These are phyloP conservation scores for Leptinotarsa undecemlineata DNA, from an alignment of 1,140 invertebrate genomes.

Conservation along the genomic window DNA sequence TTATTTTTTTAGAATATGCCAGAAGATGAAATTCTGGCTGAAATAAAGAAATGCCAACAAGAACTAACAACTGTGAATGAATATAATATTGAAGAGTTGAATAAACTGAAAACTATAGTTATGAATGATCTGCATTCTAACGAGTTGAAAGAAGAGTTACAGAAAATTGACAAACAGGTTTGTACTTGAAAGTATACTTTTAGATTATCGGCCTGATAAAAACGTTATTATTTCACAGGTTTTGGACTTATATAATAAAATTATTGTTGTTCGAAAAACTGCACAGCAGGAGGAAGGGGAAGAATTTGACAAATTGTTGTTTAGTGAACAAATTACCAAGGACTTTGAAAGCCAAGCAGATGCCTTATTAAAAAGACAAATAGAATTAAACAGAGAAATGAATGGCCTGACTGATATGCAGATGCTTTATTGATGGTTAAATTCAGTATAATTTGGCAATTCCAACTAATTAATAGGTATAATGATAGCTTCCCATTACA, in stretches of 20 bases:
- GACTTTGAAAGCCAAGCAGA: slow-evolving; percentile 48
- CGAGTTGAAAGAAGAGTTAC: slow-evolving; percentile 70
- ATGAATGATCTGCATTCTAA: slow-evolving; percentile 70
- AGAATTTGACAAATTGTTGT: slow-evolving; percentile 40
- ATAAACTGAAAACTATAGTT: slow-evolving; percentile 63
- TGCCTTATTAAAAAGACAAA: slow-evolving; percentile 46
- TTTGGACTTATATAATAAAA: slow-evolving; percentile 50
- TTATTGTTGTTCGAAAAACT: slow-evolving; percentile 44
- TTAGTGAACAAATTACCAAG: slow-evolving; percentile 39
- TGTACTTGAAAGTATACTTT: slow-evolving; percentile 21
- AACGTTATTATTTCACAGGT: slow-evolving; percentile 39
- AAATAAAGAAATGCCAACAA: slow-evolving; percentile 83
- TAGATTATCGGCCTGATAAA: neutral
- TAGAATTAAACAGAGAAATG: slow-evolving; percentile 42
- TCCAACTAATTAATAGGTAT: too few relatives aligned
- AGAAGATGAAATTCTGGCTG: slow-evolving; percentile 82
- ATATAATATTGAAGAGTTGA: slow-evolving; percentile 71
- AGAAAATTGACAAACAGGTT: slow-evolving; percentile 71
- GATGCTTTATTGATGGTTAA: slow-evolving; percentile 44
- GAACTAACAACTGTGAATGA: slow-evolving; percentile 73
- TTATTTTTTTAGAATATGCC: slow-evolving; percentile 45
- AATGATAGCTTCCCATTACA: too few relatives aligned
- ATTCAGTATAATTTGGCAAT: slow-evolving; percentile 36
- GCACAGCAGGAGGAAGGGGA: slow-evolving; percentile 41
- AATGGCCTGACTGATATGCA: slow-evolving; percentile 42